Base-by-base conservation (phyloP, 2,888 invertebrate genomes). In the Heliconius cydno region DNA sequence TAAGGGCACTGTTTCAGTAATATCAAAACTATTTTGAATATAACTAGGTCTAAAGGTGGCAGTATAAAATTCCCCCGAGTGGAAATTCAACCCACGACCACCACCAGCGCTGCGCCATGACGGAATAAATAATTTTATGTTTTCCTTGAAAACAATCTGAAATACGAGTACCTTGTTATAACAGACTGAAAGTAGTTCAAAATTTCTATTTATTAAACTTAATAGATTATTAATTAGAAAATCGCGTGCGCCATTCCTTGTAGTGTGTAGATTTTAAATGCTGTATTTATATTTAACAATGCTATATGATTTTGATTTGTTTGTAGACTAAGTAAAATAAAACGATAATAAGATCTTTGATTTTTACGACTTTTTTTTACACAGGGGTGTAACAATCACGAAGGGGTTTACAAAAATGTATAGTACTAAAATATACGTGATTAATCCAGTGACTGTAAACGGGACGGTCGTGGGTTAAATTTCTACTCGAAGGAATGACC, bases 171-270 rank as follows among this genome's bases (percentile, higher is more conserved):
- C 13, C 34, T 60, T 60, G 38, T 60, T 73, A 60, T 30, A 34
- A 52, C 12, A 73, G 9, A 73, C 15, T 25, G 9, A 70, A 60
- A 73, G 73, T 34, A 73, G 13, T 57, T 57, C 34, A 60, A 60
- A 25, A 38, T 22, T 34, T 73, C 25, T 60, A 60, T 57, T 60
- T 57, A 60, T 60, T 73, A 60, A 57, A 73, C 38, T 73, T 73
- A 73, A 73, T 60, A 73, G 73, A 73, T 73, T 60, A 34, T 73
- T 73, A 73, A 73, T 73, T 73, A 73, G 57, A 25, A 60, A 38
- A 60, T 73, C 60, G 73, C 73, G 73, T 73, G 73, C 25, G 19
- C 15, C 15, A 13, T 38, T 73, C n/a, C 7, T 34, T 34, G n/a
- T 72, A 57, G 7, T 22, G 34, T 25, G 15, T 60, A 60, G 57